These are phyloP conservation scores for Amyelois transitella DNA, from an alignment of 1,140 invertebrate species.

Conservation along the genomic window DNA sequence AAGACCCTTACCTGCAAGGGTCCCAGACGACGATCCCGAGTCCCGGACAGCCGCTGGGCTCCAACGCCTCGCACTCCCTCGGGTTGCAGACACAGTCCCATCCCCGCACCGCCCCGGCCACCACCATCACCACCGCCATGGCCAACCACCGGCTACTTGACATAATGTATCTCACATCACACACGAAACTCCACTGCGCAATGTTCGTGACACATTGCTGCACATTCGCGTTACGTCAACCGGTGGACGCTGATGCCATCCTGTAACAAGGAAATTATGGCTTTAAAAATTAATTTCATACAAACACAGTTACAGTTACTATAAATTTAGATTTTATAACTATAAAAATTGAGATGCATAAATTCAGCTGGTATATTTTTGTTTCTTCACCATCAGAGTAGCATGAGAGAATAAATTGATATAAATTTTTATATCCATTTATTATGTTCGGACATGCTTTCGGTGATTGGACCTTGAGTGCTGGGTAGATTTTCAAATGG, in stretches of 20 bases:
- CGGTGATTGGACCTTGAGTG: no score
- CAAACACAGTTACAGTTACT: no score
- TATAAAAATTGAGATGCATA: no score
- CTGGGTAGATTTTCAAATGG: no score
- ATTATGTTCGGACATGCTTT: no score
- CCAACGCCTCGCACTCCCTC: conserved; percentile 76
- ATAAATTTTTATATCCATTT: no score
- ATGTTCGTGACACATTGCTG: conserved; percentile 33
- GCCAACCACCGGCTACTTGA: conserved; percentile 43
- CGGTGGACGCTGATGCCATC: conserved; percentile 9
- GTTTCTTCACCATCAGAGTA: no score
- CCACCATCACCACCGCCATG: conserved; percentile 57
- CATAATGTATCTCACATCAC: conserved; percentile 63
- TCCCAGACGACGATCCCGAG: conserved; percentile 77
- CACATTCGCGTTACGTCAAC: conserved; percentile 18
- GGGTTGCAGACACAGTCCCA: conserved; percentile 76
- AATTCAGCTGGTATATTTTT: no score
- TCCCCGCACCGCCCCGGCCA: conserved; percentile 45
- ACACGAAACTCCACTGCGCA: conserved; percentile 29
- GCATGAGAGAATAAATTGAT: no score
- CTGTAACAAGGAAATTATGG: conserved; percentile 37
- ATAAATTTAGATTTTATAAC: no score
- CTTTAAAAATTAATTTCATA: no score
- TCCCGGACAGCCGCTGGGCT: conserved; percentile 76
- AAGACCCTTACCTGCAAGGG: conserved; percentile 73